Base-by-base conservation (phyloP, 2,113 vertebrate genomes). In the Phainopepla nitens region DNA sequence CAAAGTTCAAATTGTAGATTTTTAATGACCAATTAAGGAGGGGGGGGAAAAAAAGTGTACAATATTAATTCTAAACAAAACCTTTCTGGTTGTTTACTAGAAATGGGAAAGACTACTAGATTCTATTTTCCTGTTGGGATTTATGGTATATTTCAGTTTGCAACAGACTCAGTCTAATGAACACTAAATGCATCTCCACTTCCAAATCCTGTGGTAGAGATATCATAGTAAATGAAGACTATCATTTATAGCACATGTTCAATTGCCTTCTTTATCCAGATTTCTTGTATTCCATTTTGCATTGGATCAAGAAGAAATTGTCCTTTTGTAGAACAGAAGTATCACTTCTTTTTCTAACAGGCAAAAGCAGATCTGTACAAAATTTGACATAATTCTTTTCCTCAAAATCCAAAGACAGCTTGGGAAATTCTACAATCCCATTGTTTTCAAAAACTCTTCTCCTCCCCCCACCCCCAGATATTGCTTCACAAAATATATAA, bases 391-490 rank as follows among this genome's bases (percentile, higher is more conserved):
- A 36, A 28, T 3, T 71, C 3, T 76, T 92, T 42, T 64, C 27
- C 36, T 73, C 36, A 69, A 83, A 92, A 89, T 53, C 13, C 36
- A 56, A 76, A 62, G 25, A 36, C 4, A 47, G 5, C 31, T 64
- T 61, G 6, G 9, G 19, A 82, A 89, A 65, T 81, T 80, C n/a
- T 61, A 9, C 7, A 75, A 69, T 53, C 10, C 28, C 3, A 1
- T 13, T 45, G 25, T 36, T 61, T 44, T 53, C 39, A 57, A 65
- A 18, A 16, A 27, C 8, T 13, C 2, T 11, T 4, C 4, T 10
- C 15, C 3, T 6, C 5, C 10, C 12, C 14, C 2, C 3, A 0
- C 10, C 17, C 33, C 22, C 44, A 47, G 21, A 18, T n/a, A 36
- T 9, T 70, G 23, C 7, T 71, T 78, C 14, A 62, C 11, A 81